Conservation (phyloP, 2,888 invertebrate species). For the Tethea ocularis region DNA sequence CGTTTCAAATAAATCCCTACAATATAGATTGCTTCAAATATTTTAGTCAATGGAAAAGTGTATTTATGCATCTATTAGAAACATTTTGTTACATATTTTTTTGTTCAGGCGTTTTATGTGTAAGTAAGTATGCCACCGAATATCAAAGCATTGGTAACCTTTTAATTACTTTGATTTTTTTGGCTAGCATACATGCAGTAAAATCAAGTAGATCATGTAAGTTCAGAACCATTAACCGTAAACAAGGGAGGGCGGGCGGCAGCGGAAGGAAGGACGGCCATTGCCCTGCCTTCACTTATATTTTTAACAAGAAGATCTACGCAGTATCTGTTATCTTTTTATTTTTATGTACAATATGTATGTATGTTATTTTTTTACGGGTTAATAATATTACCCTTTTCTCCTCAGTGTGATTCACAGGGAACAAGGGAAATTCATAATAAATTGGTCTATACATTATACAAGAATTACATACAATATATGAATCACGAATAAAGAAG, state of each 20-base stretch:
- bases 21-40: neutral
- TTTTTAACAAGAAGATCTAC: conserved; percentile 2
- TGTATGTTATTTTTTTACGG: neutral
- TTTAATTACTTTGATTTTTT: neutral
- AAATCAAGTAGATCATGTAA: conserved; percentile 1
- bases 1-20: neutral
- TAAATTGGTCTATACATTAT: neutral
- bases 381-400: no score
- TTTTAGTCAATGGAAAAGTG: neutral
- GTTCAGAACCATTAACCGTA: conserved; percentile 6
- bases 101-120: neutral
- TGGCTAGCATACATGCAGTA: neutral
- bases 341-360: neutral
- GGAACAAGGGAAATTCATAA: neutral
- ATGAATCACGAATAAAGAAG: neutral
- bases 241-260: conserved; percentile 45
- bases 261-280: conserved; percentile 71
- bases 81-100: neutral
- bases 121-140: no score
- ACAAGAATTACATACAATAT: neutral
- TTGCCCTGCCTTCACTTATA: conserved; percentile 52
- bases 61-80: neutral
- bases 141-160: no score
- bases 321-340: neutral
- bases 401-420: neutral